Evolutionary conservation across 1,140 invertebrate species (phyloP), one percentile per base, ranked within the genome.

Genomic region (Choristoneura fumiferana): DNA sequence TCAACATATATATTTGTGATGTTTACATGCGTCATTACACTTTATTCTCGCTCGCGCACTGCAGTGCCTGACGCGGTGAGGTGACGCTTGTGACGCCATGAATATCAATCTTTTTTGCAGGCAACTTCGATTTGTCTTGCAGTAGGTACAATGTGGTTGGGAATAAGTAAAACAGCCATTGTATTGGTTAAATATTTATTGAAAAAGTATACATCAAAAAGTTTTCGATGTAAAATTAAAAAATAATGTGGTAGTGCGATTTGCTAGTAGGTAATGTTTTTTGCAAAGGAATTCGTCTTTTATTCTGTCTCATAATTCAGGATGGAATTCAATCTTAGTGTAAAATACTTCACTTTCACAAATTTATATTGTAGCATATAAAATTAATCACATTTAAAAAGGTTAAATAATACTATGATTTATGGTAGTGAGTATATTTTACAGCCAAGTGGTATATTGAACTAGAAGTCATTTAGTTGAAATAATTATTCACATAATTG

Each of bases 201-300:
- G 73, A 84, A 84, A 87, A 85, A 83, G 81, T 80, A 79, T 85
- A 87, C 81, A 85, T 85, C 84, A 83, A 87, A 84, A 83, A 78
- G 65, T 66, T 77, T 84, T 87, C 82, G 79, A 87, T 87, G 82
- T 84, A 84, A 87, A 85, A 82, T 85, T 78, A 83, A 83, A 85
- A 76, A 83, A 82, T 43, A 71, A 64, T 67, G 62, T 73, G 43
- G 22, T 71, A 65, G 59, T 71, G 66, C 65, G 57, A 60, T 69
- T 73, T 68, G 22, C 57, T 53, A 17, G 39, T n/a, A n/a, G n/a
- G n/a, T 63, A 17, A 58, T 60, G 56, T 40, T 22, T 57, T 6
- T 60, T 60, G 57, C 58, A 60, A 60, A 60, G 49, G 45, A 29
- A 39, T 35, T 60, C 39, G 45, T n/a, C 14, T 60, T 57, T 45